Conservation (phyloP, 53 echinoderm and acorn worm species). For the Patiria pectinifera region DNA sequence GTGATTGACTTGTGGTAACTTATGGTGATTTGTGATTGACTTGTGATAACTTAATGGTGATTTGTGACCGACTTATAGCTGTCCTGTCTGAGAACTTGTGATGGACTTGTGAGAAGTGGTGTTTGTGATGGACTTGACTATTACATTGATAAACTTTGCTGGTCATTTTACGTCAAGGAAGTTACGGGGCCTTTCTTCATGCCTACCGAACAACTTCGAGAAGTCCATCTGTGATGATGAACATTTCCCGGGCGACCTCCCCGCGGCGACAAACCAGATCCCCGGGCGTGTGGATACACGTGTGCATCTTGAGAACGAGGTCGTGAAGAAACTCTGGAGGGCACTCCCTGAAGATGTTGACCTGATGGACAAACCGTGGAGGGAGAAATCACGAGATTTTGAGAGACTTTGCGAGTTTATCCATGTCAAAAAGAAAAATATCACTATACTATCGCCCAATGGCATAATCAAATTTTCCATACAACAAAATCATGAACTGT, state of each 20-base stretch:
- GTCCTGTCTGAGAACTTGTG: too few species aligned
- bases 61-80: too few species aligned
- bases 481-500: too few species aligned
- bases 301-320: constrained; percentile 89
- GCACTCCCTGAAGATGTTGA: constrained; percentile 86
- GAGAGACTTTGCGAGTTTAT: background rate
- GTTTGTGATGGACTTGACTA: too few species aligned
- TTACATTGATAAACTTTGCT: too few species aligned
- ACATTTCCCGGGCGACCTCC: constrained; percentile 95
- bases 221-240: constrained; percentile 90
- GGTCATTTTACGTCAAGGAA: background rate
- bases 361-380: constrained; percentile 47
- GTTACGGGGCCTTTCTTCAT: background rate
- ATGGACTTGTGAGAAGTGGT: too few species aligned
- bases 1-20: too few species aligned
- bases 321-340: constrained; percentile 97
- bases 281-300: constrained; percentile 89
- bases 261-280: constrained; percentile 92
- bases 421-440: background rate
- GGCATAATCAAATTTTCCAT: too few species aligned
- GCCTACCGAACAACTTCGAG: constrained; percentile 86
- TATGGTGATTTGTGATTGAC: too few species aligned
- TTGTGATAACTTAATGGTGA: too few species aligned
- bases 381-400: background rate
- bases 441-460: background rate